phyloP scores from a whole-genome alignment of 2,113 vertebrate species.

The Lipotes vexillifer region DNA sequence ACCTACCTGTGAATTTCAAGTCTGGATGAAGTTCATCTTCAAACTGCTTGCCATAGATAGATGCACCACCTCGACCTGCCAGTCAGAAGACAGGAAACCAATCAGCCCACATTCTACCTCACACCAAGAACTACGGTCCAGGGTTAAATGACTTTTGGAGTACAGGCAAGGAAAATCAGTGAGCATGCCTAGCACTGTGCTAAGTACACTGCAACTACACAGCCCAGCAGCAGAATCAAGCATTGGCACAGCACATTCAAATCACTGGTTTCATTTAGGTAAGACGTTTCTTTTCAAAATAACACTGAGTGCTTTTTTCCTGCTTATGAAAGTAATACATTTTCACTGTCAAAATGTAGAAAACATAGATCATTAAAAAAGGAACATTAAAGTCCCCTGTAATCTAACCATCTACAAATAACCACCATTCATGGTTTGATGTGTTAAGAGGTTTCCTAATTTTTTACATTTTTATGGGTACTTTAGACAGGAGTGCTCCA shows the following conservation, averaged over 20 bases:
- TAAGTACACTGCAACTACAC: not conserved
- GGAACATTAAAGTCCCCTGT: not conserved
- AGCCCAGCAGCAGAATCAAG: not conserved
- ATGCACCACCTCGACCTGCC: constrained; percentile 93
- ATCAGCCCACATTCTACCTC: not conserved
- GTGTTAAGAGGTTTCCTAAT: not conserved
- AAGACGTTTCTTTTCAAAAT: not conserved
- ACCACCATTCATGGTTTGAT: not conserved
- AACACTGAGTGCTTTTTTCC: not conserved
- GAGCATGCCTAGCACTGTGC: not conserved
- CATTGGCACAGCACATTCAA: not conserved
- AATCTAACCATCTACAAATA: not conserved
- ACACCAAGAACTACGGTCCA: not conserved
- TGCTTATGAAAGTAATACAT: not conserved
- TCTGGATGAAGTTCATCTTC: constrained; percentile 94
- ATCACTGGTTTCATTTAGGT: not conserved
- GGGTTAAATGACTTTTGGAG: not conserved
- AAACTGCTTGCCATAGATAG: constrained; percentile 96
- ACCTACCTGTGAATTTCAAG: constrained; percentile 94
- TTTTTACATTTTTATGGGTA: not conserved
- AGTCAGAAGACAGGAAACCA: not conserved
- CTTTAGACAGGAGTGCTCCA: not conserved
- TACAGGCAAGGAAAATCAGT: not conserved
- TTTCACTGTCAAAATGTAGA: not conserved
- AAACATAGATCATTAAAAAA: not conserved